These are phyloP conservation scores for Pampusana beccarii DNA, from an alignment of 2,113 vertebrate genomes.

Conservation along the genomic window DNA sequence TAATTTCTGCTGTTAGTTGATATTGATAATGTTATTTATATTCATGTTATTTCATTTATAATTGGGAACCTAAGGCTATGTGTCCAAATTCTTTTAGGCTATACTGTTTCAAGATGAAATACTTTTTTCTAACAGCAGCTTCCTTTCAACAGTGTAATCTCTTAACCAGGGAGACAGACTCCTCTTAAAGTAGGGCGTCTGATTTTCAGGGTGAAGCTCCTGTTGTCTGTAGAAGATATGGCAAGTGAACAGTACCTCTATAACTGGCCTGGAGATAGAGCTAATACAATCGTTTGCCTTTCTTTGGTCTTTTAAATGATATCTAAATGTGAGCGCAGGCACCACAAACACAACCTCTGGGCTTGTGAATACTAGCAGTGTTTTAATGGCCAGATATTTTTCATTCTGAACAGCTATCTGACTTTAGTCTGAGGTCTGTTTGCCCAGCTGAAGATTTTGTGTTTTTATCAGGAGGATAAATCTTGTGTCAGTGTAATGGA, in stretches of 20 bases:
- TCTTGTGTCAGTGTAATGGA: slow-evolving; percentile 42
- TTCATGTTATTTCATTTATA: background rate
- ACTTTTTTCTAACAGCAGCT: background rate
- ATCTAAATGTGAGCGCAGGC: background rate
- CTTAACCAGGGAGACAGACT: background rate
- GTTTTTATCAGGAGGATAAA: slow-evolving; percentile 42
- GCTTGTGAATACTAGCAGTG: background rate
- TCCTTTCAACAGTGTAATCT: background rate
- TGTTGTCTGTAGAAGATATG: background rate
- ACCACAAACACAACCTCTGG: background rate
- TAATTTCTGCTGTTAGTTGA: background rate
- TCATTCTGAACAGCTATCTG: background rate
- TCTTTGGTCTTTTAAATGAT: slow-evolving; percentile 12
- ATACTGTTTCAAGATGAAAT: background rate
- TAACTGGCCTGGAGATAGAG: background rate
- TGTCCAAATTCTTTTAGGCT: background rate
- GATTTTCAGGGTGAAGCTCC: background rate
- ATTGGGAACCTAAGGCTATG: background rate
- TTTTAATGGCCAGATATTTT: background rate
- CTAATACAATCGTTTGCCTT: slow-evolving; percentile 22
- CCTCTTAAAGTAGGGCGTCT: background rate
- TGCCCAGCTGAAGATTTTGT: slow-evolving; percentile 11
- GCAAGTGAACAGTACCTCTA: background rate
- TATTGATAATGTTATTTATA: background rate
- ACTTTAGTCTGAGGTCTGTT: background rate